Evolutionary conservation across 1,140 invertebrate genomes (phyloP), one percentile per base, ranked within the genome.

Genomic region (Micrasema longulum): DNA sequence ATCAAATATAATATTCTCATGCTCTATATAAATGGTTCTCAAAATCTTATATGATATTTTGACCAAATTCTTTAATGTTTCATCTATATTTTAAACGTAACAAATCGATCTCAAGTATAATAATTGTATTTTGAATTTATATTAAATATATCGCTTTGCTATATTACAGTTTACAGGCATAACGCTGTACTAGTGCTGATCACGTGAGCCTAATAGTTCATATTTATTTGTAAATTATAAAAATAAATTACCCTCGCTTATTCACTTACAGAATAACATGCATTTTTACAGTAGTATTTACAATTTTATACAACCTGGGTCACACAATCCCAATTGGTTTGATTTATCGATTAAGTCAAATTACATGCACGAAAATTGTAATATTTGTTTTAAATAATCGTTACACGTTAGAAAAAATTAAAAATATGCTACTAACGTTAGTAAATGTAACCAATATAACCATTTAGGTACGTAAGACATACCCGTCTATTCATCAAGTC

Each of bases 201-300:
- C n/a, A 67, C 14, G 43, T 67, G 36, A 38, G 18, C 53, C 41
- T 23, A 38, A 63, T 38, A 20, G n/a, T n/a, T n/a, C n/a, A n/a
- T 62, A 62, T 70, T 48, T 63, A 63, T 63, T 55, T 22, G 68
- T 69, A 73, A 73, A 73, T 73, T 73, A 73, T 69, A 73, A 73
- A 73, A 73, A 73, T 73, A 73, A 73, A 53, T 69, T 68, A 73
- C 71, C 65, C 71, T 73, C 71, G 41, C 50, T 31, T 57, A 45
- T 70, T 60, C 64, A 45, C 23, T 62, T 50, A 48, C n/a, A 47
- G 22, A 20, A 18, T 41, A 55, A 22, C 48, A 68, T 53, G 48
- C n/a, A 62, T 20, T 62, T 10, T 18, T 62, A 38, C 43, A 22
- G 9, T 35, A 57, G n/a, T 63, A 63, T 63, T 22, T 63, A 63